Conservation (phyloP, 2,888 invertebrate species). For the Phania funesta region DNA sequence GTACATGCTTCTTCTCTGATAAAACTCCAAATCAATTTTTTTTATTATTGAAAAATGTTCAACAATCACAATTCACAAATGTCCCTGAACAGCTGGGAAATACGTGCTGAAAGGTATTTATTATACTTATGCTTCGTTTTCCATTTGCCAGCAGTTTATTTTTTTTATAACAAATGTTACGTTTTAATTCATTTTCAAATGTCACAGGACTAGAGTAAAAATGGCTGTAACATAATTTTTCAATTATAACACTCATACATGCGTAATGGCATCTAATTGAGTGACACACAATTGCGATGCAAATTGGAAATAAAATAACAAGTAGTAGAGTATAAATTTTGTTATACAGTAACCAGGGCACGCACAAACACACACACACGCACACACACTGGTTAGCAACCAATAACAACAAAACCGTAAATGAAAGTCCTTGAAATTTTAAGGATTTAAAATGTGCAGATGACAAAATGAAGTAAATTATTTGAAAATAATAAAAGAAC, state of each 20-base stretch:
- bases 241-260: constrained; percentile 6
- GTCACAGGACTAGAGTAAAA: neutral
- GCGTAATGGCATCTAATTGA: neutral
- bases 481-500: no score
- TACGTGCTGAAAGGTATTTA: neutral
- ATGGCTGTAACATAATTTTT: constrained; percentile 14
- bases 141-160: constrained; percentile 15
- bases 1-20: neutral
- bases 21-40: neutral
- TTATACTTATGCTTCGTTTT: neutral
- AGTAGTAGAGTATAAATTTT: neutral
- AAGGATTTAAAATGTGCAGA: no score
- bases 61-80: neutral
- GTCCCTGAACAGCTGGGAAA: neutral
- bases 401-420: no score
- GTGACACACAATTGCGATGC: constrained; percentile 23
- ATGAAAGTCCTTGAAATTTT: no score
- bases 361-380: no score
- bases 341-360: no score
- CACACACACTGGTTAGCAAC: no score
- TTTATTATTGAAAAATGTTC: neutral
- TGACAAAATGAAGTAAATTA: no score
- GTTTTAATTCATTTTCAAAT: constrained; percentile 31
- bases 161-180: constrained; percentile 10
- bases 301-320: neutral